Percentiles rank a stretch among this genome's conserved stretches.
Conservation (phyloP, 1,140 invertebrate species). For the Euwallacea similis region DNA sequence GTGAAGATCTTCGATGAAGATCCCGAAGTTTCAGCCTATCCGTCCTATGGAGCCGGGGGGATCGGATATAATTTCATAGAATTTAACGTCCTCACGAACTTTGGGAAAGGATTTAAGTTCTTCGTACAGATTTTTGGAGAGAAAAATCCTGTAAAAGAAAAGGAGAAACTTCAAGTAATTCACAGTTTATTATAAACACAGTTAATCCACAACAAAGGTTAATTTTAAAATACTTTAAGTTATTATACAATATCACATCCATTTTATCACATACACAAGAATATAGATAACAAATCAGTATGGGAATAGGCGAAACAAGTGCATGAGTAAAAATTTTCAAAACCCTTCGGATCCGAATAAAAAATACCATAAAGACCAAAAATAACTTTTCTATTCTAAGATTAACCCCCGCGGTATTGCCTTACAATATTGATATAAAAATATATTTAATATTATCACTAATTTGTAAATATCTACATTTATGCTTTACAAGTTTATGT, state of each 20-base stretch:
- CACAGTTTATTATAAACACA: conserved; percentile 41
- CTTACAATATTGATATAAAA: conserved; percentile 45
- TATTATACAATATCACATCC: conserved; percentile 47
- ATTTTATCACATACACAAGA: conserved; percentile 48
- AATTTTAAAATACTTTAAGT: conserved; percentile 44
- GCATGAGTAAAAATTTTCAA: conserved; percentile 36
- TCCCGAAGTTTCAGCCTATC: conserved; percentile 45
- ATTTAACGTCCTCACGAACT: conserved; percentile 46
- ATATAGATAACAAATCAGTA: conserved; percentile 43
- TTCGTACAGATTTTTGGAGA: conserved; percentile 48
- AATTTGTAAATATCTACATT: conserved; percentile 13
- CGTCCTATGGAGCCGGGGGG: conserved; percentile 44
- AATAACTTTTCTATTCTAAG: conserved; percentile 38
- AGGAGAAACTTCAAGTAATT: conserved; percentile 23
- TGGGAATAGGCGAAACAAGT: conserved; percentile 38
- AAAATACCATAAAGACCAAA: conserved; percentile 39
- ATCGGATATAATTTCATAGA: conserved; percentile 48
- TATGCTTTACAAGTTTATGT: neutral
- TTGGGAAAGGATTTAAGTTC: conserved; percentile 50
- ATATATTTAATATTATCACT: conserved; percentile 44
- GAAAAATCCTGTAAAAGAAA: neutral
- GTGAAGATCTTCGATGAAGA: conserved; percentile 47
- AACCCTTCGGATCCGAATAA: no score
- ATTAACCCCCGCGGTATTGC: conserved; percentile 38
- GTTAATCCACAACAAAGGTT: conserved; percentile 38